Base-by-base conservation (phyloP, 2,797 vertebrate species). In the Mionectes olivaceus region DNA sequence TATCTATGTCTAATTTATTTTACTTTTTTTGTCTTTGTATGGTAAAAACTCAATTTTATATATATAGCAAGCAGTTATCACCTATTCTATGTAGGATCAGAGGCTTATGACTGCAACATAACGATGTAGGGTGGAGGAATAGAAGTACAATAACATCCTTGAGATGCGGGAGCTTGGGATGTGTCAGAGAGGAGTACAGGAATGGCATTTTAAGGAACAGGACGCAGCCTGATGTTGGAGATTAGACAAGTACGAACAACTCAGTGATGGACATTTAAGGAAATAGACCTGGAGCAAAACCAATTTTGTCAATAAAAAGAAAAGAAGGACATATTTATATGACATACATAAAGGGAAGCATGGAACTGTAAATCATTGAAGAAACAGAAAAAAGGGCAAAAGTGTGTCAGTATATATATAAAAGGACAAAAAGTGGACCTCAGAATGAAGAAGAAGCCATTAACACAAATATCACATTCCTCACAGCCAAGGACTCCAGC, bases 151-250 rank as follows among this genome's bases (percentile, higher is more conserved):
- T 47, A 49, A 46, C 7, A 10, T 23, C 30, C 11, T 87, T 49
- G 24, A 75, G 46, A 56, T 1, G 2, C 32, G 11, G 7, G 15
- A 37, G n/a, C 19, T 55, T 5, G 1, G 8, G 2, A 35, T 73
- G 9, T 1, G 1, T 25, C 6, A 5, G 4, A 61, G 13, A 63
- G 23, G 28, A 68, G 4, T 22, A 61, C 11, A 30, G 7, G 11
- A 79, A 49, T 10, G 4, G 14, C 17, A 60, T 13, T n/a, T 25
- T 14, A 63, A 73, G 8, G 3, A 6, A 7, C 35, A n/a, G 7
- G 43, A 15, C 3, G 30, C 27, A 49, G 22, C 12, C 13, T 59
- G 27, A 2, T 5, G 8, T 1, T 47, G 25, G 33, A 74, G 24
- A 39, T 9, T 25, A 13, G 50, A 30, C 10, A 90, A 9, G 21